Percentiles rank a stretch among this genome's conserved stretches.
These are phyloP conservation scores for Hofmannophila pseudospretella DNA, from an alignment of 2,888 invertebrate species.

Conservation along the genomic window DNA sequence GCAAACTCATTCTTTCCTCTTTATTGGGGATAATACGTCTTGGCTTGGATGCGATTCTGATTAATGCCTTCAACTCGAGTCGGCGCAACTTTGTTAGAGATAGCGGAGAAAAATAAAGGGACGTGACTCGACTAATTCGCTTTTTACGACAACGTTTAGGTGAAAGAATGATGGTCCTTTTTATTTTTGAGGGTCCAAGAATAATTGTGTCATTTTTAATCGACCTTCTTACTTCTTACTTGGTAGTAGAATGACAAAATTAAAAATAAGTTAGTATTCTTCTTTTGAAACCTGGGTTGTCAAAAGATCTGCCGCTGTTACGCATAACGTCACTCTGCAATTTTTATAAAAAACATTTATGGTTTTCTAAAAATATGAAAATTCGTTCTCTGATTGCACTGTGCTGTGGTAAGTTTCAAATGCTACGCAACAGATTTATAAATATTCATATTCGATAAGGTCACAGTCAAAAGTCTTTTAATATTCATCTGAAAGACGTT, in stretches of 20 bases:
- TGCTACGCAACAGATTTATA: no score
- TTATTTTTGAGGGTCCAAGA: constrained; percentile 1
- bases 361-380: constrained; percentile 43
- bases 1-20: constrained; percentile 73
- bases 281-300: constrained; percentile 53
- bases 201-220: background rate
- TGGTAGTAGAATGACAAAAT: constrained; percentile 15
- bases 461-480: no score
- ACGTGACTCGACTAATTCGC: constrained; percentile 71
- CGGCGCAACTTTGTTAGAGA: constrained; percentile 69
- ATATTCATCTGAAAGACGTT: no score
- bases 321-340: constrained; percentile 28
- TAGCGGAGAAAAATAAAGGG: constrained; percentile 72
- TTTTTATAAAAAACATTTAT: constrained; percentile 29
- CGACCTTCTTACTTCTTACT: constrained; percentile 10
- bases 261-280: constrained; percentile 37
- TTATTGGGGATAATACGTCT: constrained; percentile 76
- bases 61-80: constrained; percentile 67
- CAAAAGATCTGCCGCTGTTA: constrained; percentile 32
- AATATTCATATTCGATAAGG: no score
- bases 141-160: constrained; percentile 45
- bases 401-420: constrained; percentile 42
- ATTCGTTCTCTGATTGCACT: constrained; percentile 35
- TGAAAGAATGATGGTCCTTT: constrained; percentile 34
- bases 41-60: constrained; percentile 66